Base-by-base conservation (phyloP, 2,888 invertebrate species). In the Campoletis raptor region DNA sequence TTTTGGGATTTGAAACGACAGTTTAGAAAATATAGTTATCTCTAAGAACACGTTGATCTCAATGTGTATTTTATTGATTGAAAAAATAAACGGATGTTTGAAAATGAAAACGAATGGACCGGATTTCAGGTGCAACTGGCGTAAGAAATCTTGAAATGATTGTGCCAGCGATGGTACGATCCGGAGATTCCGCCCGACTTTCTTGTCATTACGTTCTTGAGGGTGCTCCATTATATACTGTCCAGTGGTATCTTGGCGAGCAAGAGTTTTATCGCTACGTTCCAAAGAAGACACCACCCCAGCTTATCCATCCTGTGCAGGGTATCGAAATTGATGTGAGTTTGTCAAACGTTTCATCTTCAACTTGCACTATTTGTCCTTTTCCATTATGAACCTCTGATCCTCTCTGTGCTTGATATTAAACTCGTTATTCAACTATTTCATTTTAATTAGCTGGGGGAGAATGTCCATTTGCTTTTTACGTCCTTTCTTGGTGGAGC, bases 211-310 rank as follows among this genome's bases (percentile, higher is more conserved):
- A 94, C 87, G 93, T 94, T 30, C 89, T 94, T 45, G 91, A 94
- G 57, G 91, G 91, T 9, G 90, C 89, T 45, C 83, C 90, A 70
- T 95, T 97, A 7, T 97, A 97, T 94, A 96, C 97, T 87, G 96
- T 97, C 92, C 96, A 97, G 93, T 97, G 97, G 97, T 97, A 97
- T 94, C 95, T 96, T 85, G 96, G 96, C 5, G 96, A 96, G 88
- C 95, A 96, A 8, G 97, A 97, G 94, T 97, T 97, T 95, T 97
- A 97, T 94, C 95, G 97, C 91, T 97, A 95, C 92, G 96, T 97
- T 86, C 97, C 97, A 7, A 95, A 97, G 82, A 97, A 97, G 91
- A 95, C 96, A 92, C 97, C 97, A 0, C 96, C 97, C 0, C 96
- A 96, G 6, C 95, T 96, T 94, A 96, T 96, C 48, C 97, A 97